These are phyloP conservation scores for Ericerus pela DNA, from an alignment of 1,140 invertebrate species.

Conservation along the genomic window DNA sequence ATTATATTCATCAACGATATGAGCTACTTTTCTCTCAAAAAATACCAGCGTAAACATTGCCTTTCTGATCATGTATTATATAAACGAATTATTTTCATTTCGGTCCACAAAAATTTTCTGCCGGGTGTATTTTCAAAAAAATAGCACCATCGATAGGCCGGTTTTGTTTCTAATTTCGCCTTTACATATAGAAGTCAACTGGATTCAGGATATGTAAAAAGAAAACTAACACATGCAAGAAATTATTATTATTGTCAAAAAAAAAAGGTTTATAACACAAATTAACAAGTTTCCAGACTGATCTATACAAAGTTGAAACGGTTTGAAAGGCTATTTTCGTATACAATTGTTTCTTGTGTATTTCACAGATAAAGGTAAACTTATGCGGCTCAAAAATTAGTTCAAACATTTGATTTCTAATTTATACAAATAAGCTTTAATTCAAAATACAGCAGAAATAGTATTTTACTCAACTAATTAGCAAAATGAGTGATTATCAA, in stretches of 20 bases:
- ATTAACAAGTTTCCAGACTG: slow-evolving; percentile 8
- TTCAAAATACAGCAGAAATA: slow-evolving; percentile 6
- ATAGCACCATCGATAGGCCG: too few species aligned
- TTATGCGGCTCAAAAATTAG: slow-evolving; percentile 1
- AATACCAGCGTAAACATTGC: too few species aligned
- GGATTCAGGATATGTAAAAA: not conserved
- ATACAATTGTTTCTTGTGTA: slow-evolving; percentile 9
- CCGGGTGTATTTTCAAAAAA: not conserved
- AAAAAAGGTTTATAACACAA: slow-evolving; percentile 8
- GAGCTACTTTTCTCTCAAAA: too few species aligned
- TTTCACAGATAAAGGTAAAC: slow-evolving; percentile 7
- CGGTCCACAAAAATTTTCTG: not conserved
- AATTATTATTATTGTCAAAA: slow-evolving; percentile 9
- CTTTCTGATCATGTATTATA: too few species aligned
- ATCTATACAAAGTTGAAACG: slow-evolving; percentile 7
- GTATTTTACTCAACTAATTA: too few species aligned
- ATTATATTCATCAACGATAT: too few species aligned
- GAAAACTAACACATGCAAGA: slow-evolving; percentile 1
- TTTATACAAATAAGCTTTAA: not conserved
- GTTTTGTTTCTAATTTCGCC: not conserved
- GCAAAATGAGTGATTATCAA: too few species aligned
- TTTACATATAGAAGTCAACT: not conserved
- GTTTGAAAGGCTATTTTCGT: slow-evolving; percentile 11
- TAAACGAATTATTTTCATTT: not conserved
- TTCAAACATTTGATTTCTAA: slow-evolving; percentile 6